These are phyloP conservation scores for Sitobion miscanthi DNA, from an alignment of 1,140 invertebrate species.

Conservation along the genomic window DNA sequence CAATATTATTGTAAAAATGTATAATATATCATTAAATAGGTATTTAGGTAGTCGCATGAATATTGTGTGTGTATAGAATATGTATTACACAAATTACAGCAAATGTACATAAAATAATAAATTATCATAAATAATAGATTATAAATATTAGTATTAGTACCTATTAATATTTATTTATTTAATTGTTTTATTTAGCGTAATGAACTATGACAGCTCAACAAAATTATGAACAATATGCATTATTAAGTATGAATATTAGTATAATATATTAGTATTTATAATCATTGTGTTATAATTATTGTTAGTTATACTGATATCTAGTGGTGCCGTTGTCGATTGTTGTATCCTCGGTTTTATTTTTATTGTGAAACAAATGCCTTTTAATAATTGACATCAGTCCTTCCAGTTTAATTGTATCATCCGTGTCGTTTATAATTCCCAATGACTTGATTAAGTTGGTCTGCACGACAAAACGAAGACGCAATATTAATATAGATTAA, in stretches of 20 bases:
- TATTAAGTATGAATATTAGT: no score
- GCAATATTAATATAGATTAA: neutral
- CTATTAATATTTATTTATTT: no score
- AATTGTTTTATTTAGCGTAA: no score
- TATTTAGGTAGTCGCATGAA: neutral
- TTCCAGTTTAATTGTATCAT: constrained; percentile 17
- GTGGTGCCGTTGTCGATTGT: neutral
- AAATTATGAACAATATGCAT: no score
- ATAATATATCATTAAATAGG: neutral
- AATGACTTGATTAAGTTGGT: constrained; percentile 20
- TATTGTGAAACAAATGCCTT: neutral
- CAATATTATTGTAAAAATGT: neutral
- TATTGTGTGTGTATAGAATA: no score
- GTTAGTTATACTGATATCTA: neutral
- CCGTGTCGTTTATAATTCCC: constrained; percentile 38
- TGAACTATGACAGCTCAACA: no score
- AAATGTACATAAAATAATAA: neutral
- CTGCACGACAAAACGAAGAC: neutral
- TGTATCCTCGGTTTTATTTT: neutral
- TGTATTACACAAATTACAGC: neutral
- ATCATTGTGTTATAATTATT: neutral
- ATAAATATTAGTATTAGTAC: no score
- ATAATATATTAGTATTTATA: no score
- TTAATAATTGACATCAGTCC: neutral
- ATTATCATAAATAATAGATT: no score